Conservation (phyloP, 2,888 invertebrate genomes). For the Ophioninae sp. region DNA sequence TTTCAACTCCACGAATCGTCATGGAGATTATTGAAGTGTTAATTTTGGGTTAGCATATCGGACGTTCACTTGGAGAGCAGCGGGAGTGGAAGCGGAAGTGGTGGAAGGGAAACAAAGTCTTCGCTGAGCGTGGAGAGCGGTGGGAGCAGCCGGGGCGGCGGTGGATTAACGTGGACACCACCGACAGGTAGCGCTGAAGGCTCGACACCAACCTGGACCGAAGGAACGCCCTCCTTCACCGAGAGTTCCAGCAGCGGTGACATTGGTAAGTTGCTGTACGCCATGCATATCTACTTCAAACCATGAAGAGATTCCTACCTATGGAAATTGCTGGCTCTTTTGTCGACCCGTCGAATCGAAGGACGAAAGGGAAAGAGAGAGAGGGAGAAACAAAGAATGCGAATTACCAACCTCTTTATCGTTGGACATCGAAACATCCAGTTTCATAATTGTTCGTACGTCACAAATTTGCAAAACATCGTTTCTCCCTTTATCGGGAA, state of each 20-base stretch:
- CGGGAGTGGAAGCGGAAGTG: slow-evolving; percentile 81
- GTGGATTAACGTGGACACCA: slow-evolving; percentile 88
- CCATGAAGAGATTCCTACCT: slow-evolving; percentile 55
- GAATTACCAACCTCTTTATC: neutral
- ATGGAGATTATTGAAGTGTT: neutral
- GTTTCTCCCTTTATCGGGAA: neutral
- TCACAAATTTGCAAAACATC: slow-evolving; percentile 10
- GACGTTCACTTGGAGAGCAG: slow-evolving; percentile 87
- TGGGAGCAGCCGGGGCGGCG: slow-evolving; percentile 83
- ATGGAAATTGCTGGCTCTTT: slow-evolving; percentile 9
- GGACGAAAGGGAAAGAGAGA: neutral
- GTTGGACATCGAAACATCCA: slow-evolving; percentile 9
- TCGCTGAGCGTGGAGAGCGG: slow-evolving; percentile 86
- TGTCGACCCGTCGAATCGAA: slow-evolving; percentile 12
- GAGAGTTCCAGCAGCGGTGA: slow-evolving; percentile 97
- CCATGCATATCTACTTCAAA: slow-evolving; percentile 76
- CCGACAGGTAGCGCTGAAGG: slow-evolving; percentile 91
- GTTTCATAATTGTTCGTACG: slow-evolving; percentile 1
- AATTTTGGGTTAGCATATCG: slow-evolving; percentile 83
- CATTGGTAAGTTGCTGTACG: slow-evolving; percentile 85
- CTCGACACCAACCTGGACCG: slow-evolving; percentile 98
- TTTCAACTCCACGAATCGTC: too few relatives aligned
- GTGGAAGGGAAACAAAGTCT: slow-evolving; percentile 83
- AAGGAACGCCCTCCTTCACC: slow-evolving; percentile 98
- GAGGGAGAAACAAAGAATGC: neutral